Evolutionary conservation across 1,140 invertebrate species (phyloP).

Genomic region (Grapholita molesta): DNA sequence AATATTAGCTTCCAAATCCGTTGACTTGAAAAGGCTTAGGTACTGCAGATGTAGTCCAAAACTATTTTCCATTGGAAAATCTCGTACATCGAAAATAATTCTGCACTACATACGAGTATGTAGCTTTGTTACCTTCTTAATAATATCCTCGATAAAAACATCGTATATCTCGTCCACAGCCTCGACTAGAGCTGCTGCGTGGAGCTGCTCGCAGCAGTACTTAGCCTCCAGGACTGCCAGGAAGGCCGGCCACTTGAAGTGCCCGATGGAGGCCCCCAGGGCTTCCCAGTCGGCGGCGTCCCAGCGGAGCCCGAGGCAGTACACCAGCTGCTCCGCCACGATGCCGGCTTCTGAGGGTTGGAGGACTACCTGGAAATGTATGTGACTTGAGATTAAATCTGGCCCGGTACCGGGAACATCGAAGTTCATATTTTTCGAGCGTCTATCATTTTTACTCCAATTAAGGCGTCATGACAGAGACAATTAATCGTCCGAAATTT

Average conservation of each 20-base stretch:
- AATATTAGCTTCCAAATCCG: too few relatives aligned
- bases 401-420: too few relatives aligned
- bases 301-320: conserved; percentile 82
- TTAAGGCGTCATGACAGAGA: too few relatives aligned
- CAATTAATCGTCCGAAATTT: too few relatives aligned
- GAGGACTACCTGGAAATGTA: conserved; percentile 79
- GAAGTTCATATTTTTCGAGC: too few relatives aligned
- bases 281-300: conserved; percentile 83
- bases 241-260: conserved; percentile 82
- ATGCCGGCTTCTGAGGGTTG: conserved; percentile 82
- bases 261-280: conserved; percentile 81
- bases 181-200: conserved; percentile 82
- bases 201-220: conserved; percentile 80
- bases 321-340: conserved; percentile 82
- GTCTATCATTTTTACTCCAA: too few relatives aligned
- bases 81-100: too few relatives aligned
- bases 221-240: conserved; percentile 85
- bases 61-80: too few relatives aligned
- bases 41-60: too few relatives aligned
- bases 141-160: conserved; percentile 88
- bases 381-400: conserved; percentile 21
- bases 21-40: too few relatives aligned
- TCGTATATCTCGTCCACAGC: conserved; percentile 87
- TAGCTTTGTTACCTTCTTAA: conserved; percentile 83
- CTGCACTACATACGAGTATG: too few relatives aligned